Percentiles rank a stretch among this genome's conserved stretches.
phyloP scores from a whole-genome alignment of 2,113 vertebrate species.

The Sinocyclocheilus rhinocerous region DNA sequence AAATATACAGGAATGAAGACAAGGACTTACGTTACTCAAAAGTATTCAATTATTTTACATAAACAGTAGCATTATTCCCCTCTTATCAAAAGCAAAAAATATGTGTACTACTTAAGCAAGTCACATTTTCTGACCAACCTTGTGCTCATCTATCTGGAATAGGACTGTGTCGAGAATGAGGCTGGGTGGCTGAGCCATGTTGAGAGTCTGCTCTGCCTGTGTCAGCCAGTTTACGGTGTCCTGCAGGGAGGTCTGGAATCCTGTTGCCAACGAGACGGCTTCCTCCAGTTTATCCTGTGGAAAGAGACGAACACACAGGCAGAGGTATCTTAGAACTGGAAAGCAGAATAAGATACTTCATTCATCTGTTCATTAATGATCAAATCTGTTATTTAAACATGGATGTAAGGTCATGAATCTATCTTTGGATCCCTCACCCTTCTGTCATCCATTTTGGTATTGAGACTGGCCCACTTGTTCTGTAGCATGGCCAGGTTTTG shows the following conservation, averaged over 20 bases:
- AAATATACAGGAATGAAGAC: neutral
- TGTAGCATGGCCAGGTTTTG: constrained; percentile 92
- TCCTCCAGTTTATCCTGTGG: constrained; percentile 92
- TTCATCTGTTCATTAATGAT: no score
- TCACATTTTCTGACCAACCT: constrained; percentile 74
- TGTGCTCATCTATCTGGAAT: constrained; percentile 97
- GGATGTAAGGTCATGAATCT: neutral
- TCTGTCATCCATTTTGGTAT: constrained; percentile 94
- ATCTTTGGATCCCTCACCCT: constrained; percentile 75
- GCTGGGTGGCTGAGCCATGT: constrained; percentile 88
- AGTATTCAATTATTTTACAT: no score
- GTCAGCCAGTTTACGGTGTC: constrained; percentile 99
- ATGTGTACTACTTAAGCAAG: neutral
- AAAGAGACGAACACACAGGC: neutral
- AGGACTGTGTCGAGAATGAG: constrained; percentile 91
- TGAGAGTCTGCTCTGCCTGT: constrained; percentile 91
- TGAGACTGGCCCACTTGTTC: constrained; percentile 93
- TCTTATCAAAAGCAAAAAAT: neutral
- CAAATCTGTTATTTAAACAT: neutral
- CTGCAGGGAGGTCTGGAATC: constrained; percentile 96
- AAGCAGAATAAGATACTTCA: neutral
- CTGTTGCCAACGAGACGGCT: constrained; percentile 86
- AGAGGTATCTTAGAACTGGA: neutral
- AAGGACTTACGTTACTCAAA: neutral
- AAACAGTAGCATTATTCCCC: no score